phyloP scores from a whole-genome alignment of 1,140 invertebrate genomes.

The Drosophila tsacasi region DNA sequence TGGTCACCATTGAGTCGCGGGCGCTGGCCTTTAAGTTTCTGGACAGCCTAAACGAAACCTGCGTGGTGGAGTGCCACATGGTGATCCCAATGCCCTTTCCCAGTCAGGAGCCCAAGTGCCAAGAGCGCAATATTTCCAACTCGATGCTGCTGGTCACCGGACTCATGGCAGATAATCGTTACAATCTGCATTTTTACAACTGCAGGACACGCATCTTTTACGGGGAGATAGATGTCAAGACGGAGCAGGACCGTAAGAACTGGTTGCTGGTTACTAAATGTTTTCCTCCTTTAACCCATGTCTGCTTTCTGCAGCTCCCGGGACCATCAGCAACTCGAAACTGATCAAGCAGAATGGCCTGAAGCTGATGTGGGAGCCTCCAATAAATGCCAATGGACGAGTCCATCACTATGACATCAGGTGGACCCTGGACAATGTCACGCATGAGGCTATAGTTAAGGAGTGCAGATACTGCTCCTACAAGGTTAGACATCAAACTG shows the following conservation, averaged over 20 bases:
- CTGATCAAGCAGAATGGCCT: slow-evolving; percentile 71
- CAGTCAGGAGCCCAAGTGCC: slow-evolving; percentile 69
- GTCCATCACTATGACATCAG: slow-evolving; percentile 78
- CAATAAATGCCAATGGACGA: slow-evolving; percentile 73
- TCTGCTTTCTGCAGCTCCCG: slow-evolving; percentile 56
- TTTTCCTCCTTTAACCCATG: accelerated
- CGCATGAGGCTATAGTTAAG: slow-evolving; percentile 71
- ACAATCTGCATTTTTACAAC: slow-evolving; percentile 75
- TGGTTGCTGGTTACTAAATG: too few species aligned
- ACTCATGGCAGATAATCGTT: slow-evolving; percentile 63
- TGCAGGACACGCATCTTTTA: slow-evolving; percentile 77
- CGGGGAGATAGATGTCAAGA: slow-evolving; percentile 74
- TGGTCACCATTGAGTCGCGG: slow-evolving; percentile 74
- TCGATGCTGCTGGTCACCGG: slow-evolving; percentile 66
- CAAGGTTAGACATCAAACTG: slow-evolving; percentile 53
- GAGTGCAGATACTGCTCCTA: slow-evolving; percentile 64
- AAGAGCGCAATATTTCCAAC: slow-evolving; percentile 68
- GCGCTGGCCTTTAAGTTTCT: slow-evolving; percentile 72
- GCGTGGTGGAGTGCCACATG: slow-evolving; percentile 74
- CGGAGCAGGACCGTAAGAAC: slow-evolving; percentile 77
- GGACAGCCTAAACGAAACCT: slow-evolving; percentile 78
- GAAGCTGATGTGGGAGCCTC: slow-evolving; percentile 77
- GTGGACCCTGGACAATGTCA: slow-evolving; percentile 80
- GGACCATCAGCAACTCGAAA: slow-evolving; percentile 71
- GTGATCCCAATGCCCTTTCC: slow-evolving; percentile 56